phyloP scores from a whole-genome alignment of 2,888 invertebrate genomes.

The Auanema freiburgensis region DNA sequence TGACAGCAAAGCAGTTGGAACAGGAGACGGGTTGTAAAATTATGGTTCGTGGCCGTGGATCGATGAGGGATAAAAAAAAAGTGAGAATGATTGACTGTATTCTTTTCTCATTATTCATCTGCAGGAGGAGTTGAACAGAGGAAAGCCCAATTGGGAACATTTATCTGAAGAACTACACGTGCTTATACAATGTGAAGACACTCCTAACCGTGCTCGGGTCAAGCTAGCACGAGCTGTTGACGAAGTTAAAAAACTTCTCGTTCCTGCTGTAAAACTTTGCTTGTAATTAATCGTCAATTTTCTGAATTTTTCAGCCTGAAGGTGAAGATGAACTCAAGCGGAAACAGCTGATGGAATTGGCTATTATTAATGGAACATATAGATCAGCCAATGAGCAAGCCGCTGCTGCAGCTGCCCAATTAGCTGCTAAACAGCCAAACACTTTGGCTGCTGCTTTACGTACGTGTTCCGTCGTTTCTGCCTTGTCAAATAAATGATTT shows the following conservation, averaged over 20 bases:
- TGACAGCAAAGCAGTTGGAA: conserved; percentile 99
- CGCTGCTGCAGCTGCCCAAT: conserved; percentile 38
- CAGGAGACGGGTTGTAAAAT: conserved; percentile 99
- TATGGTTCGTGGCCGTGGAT: conserved; percentile 79
- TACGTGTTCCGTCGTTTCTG: conserved; percentile 20
- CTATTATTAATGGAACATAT: conserved; percentile 99
- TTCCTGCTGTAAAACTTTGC: conserved; percentile 77
- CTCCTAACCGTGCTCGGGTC: conserved; percentile 90
- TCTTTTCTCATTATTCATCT: conserved; percentile 6
- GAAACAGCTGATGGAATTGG: conserved; percentile 98
- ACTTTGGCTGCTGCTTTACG: conserved; percentile 33
- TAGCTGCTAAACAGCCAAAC: conserved; percentile 35
- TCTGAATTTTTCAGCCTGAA: conserved; percentile 79
- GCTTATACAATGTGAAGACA: conserved; percentile 96
- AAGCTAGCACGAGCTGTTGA: conserved; percentile 94
- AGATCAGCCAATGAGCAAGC: conserved; percentile 67
- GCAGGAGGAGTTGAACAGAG: conserved; percentile 97
- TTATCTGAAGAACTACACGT: conserved; percentile 97
- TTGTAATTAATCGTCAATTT: neutral
- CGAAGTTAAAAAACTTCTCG: conserved; percentile 94
- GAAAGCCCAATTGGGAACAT: conserved; percentile 99
- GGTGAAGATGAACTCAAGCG: conserved; percentile 99
- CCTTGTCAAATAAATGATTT: neutral
- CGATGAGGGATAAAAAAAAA: conserved; percentile 62
- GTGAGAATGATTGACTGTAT: conserved; percentile 6